Evolutionary conservation across 1,140 invertebrate species (phyloP).

Genomic region (Cephus cinctus): DNA sequence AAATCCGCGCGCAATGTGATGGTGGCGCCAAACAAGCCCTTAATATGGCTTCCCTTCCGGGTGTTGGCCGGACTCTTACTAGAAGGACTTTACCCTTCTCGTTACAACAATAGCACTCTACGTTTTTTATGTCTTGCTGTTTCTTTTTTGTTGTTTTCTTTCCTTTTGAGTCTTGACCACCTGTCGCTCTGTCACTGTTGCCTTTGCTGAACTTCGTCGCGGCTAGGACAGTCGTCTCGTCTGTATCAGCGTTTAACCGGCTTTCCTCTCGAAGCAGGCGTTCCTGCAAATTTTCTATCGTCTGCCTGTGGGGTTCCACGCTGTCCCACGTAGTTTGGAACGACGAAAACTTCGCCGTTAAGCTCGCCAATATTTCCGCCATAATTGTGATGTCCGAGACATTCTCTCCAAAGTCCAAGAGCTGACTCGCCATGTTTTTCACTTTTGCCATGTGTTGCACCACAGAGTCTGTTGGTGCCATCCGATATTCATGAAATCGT

Average conservation of each 20-base stretch:
- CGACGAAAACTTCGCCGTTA: background rate
- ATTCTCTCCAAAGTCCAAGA: conserved; percentile 1
- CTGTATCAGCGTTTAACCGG: background rate
- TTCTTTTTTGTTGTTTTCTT: too few species aligned
- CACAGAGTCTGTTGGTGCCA: background rate
- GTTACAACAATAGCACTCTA: background rate
- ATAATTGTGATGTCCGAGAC: conserved; percentile 3
- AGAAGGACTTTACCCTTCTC: conserved; percentile 2
- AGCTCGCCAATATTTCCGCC: background rate
- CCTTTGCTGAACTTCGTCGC: background rate
- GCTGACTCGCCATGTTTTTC: conserved; percentile 10
- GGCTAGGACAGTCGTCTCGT: background rate
- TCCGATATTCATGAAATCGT: conserved; percentile 4
- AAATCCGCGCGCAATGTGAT: too few species aligned
- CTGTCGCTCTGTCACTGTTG: background rate
- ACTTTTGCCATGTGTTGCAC: conserved; percentile 5
- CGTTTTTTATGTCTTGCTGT: too few species aligned
- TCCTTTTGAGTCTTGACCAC: too few species aligned
- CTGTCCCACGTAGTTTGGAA: background rate
- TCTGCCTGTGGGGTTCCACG: background rate
- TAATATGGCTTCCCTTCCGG: too few species aligned
- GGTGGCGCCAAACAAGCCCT: too few species aligned
- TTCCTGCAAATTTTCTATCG: conserved; percentile 1
- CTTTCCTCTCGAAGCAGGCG: conserved; percentile 4
- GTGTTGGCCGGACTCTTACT: too few species aligned